Evolutionary conservation across 2,888 invertebrate species (phyloP).

Genomic region (Temnothorax rugatulus): DNA sequence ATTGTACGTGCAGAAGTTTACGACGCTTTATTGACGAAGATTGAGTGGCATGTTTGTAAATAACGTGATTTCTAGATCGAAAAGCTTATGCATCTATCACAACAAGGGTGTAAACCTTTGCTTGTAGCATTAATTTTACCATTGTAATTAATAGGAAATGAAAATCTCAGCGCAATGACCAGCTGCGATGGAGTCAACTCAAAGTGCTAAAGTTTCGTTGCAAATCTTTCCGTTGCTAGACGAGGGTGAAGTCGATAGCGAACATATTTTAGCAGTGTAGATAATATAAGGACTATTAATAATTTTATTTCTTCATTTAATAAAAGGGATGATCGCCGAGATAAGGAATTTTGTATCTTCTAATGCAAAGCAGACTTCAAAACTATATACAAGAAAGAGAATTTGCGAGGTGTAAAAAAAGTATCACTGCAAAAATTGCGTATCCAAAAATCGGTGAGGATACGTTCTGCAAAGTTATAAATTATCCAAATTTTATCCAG

Average conservation of each 20-base stretch:
- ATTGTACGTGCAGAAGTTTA: background rate
- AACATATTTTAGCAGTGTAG: constrained; percentile 5
- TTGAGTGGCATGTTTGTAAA: constrained; percentile 34
- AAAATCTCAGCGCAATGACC: constrained; percentile 1
- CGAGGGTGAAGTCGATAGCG: background rate
- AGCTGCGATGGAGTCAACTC: background rate
- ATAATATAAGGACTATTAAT: background rate
- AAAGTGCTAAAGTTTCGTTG: background rate
- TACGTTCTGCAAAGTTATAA: background rate
- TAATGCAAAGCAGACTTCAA: background rate
- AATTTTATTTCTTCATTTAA: background rate
- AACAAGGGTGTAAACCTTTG: constrained; percentile 20
- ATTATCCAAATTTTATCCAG: background rate
- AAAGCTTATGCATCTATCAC: constrained; percentile 45
- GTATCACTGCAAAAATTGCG: background rate
- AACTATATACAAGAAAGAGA: background rate
- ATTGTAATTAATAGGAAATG: constrained; percentile 5
- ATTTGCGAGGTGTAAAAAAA: background rate
- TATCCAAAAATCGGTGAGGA: background rate
- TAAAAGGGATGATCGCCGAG: background rate
- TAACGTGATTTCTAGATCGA: constrained; percentile 20
- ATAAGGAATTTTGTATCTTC: background rate
- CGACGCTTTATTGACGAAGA: constrained; percentile 9
- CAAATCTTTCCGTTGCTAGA: background rate
- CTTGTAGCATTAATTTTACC: constrained; percentile 19